Percentiles rank a stretch among this genome's conserved stretches.
Evolutionary conservation across 2,797 vertebrate species (phyloP).

Genomic region (Carapus acus): DNA sequence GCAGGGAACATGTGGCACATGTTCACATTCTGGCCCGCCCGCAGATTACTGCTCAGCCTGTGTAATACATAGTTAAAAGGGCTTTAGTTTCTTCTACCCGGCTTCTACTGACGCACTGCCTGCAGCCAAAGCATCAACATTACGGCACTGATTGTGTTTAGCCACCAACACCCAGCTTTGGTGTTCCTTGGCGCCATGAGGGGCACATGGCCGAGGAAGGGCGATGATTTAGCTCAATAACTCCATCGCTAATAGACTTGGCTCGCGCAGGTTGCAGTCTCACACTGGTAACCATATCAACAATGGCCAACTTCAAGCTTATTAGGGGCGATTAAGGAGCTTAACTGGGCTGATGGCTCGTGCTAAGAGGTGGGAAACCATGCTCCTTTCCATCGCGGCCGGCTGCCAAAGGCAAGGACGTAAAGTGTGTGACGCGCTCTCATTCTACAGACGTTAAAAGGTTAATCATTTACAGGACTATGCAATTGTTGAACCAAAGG

Average conservation of each 20-base stretch:
- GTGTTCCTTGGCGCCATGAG: slow-evolving; percentile 23
- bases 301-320: slow-evolving; percentile 63
- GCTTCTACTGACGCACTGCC: slow-evolving; percentile 56
- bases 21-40: slow-evolving; percentile 18
- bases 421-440: slow-evolving; percentile 1
- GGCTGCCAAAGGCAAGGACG: not conserved
- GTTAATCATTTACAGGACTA: not conserved
- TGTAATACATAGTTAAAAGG: slow-evolving; percentile 49
- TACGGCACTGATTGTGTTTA: slow-evolving; percentile 50
- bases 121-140: slow-evolving; percentile 57
- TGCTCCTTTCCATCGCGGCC: slow-evolving; percentile 27
- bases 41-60: slow-evolving; percentile 36
- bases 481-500: slow-evolving; percentile 10
- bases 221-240: slow-evolving; percentile 17
- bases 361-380: slow-evolving; percentile 50
- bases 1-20: slow-evolving; percentile 15
- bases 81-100: slow-evolving; percentile 48
- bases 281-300: slow-evolving; percentile 58
- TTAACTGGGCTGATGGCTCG: slow-evolving; percentile 47
- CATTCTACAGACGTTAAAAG: slow-evolving; percentile 4
- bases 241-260: slow-evolving; percentile 7
- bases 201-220: slow-evolving; percentile 13
- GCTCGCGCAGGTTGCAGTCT: slow-evolving; percentile 48
- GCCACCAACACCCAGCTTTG: slow-evolving; percentile 58
- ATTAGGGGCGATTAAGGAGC: slow-evolving; percentile 63